Conservation (phyloP, 2,888 invertebrate species). For the Teinopalpus imperialis region DNA sequence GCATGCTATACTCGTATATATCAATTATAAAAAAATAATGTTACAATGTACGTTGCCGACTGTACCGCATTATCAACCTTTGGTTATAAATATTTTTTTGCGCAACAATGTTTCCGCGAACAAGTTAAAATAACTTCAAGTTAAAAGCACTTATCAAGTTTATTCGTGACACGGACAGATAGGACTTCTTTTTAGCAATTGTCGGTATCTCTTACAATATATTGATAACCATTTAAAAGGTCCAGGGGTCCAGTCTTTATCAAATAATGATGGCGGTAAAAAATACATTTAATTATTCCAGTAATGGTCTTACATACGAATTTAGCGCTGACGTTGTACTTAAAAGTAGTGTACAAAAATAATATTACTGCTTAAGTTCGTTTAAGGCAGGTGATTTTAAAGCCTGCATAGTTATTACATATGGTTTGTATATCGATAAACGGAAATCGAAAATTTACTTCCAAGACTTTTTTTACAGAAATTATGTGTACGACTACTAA, state of each 20-base stretch:
- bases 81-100: conserved; percentile 11
- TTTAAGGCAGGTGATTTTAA: background rate
- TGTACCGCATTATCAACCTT: conserved; percentile 1
- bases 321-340: background rate
- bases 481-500: no score
- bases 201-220: conserved; percentile 1
- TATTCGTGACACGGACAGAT: conserved; percentile 18
- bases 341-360: background rate
- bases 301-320: no score
- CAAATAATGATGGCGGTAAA: conserved; percentile 3
- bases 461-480: no score
- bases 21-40: no score
- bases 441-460: no score
- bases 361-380: no score
- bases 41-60: background rate
- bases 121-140: conserved; percentile 19
- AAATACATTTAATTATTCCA: conserved; percentile 19
- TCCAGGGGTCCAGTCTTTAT: conserved; percentile 2
- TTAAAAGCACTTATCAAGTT: conserved; percentile 26
- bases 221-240: conserved; percentile 12
- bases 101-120: conserved; percentile 10
- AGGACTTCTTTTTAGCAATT: background rate
- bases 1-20: no score
- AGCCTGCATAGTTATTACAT: background rate
- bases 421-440: no score